These are phyloP conservation scores for Carcharodon carcharias DNA, from an alignment of 2,797 vertebrate species.

Conservation along the genomic window DNA sequence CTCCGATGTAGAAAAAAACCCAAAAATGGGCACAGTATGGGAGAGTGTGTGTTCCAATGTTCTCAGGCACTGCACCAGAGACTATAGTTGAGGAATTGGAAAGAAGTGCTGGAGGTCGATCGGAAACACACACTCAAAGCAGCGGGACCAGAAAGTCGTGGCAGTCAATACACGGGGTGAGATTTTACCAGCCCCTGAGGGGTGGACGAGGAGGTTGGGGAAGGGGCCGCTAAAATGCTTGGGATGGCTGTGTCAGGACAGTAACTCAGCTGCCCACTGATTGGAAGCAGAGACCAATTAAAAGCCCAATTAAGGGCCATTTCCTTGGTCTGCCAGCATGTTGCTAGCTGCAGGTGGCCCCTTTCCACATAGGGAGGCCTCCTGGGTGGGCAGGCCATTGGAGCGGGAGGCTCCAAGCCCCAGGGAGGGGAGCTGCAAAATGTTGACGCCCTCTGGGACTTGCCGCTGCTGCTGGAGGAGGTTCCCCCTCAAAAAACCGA, in stretches of 20 bases:
- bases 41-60: neutral
- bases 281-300: neutral
- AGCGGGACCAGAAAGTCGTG: neutral
- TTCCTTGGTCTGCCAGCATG: neutral
- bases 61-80: neutral
- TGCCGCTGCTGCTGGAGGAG: neutral
- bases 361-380: neutral
- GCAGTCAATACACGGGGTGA: neutral
- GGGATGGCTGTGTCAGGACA: neutral
- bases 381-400: neutral
- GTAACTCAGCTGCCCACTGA: neutral
- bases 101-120: neutral
- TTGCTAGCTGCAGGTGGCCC: neutral
- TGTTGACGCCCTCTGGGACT: neutral
- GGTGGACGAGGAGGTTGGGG: neutral
- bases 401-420: neutral
- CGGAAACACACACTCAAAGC: neutral
- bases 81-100: neutral
- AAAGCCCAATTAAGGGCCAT: neutral
- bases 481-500: neutral
- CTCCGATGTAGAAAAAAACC: neutral
- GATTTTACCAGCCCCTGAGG: neutral
- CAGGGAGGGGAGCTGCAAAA: neutral
- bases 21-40: neutral
- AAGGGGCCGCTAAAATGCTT: neutral